A percentile compares a stretch with the other conserved stretches of the same genome.
Conservation (phyloP, 2,113 vertebrate genomes). For the Amblyornis subalaris region DNA sequence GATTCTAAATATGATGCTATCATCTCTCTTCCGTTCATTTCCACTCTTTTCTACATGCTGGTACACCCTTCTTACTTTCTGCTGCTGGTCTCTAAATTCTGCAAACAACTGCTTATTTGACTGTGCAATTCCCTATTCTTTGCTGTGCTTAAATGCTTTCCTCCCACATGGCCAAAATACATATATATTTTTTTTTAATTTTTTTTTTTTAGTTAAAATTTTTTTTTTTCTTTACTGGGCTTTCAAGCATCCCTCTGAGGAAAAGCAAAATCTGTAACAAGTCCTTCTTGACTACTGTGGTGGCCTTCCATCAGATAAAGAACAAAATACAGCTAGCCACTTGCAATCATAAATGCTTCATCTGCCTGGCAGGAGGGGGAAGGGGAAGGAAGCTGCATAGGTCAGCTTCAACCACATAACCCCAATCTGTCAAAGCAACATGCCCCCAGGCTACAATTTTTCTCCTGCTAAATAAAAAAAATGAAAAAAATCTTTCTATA, state of each 20-base stretch:
- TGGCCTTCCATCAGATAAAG: not conserved
- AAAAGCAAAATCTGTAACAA: not conserved
- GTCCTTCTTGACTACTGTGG: not conserved
- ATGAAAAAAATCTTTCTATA: not conserved
- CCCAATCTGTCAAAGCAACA: slow-evolving; percentile 42
- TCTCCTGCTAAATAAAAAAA: not conserved
- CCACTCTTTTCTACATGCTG: not conserved
- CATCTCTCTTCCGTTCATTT: not conserved
- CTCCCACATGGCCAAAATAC: not conserved
- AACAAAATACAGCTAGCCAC: not conserved
- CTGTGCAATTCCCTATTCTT: not conserved
- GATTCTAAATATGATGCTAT: not conserved
- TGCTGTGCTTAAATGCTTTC: not conserved
- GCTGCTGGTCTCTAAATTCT: not conserved
- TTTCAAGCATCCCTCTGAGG: not conserved
- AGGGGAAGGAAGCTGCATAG: not conserved
- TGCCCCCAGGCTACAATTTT: not conserved
- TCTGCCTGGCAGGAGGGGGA: not conserved
- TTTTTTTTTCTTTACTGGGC: not conserved
- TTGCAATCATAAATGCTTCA: not conserved
- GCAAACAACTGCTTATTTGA: not conserved
- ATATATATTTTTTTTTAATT: not conserved
- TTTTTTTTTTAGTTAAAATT: not conserved
- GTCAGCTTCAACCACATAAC: slow-evolving; percentile 13
- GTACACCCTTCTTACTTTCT: not conserved